Conservation (phyloP, 2,797 vertebrate genomes). For the Discoglossus pictus region DNA sequence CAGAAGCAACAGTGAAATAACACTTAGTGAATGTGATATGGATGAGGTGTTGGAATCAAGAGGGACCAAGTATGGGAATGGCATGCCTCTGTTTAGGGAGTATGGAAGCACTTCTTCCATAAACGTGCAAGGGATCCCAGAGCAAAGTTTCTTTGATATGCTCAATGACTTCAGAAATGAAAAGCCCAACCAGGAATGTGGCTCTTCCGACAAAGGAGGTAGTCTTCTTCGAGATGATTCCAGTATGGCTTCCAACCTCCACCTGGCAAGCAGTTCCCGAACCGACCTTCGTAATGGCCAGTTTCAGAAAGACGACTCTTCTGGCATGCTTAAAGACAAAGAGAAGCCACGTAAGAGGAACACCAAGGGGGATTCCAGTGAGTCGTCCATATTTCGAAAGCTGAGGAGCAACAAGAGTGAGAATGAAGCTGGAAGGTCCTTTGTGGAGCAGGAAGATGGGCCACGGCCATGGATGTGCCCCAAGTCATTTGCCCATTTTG, state of each 20-base stretch:
- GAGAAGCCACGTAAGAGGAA: slow-evolving; percentile 76
- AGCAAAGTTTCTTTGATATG: slow-evolving; percentile 91
- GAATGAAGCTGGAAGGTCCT: slow-evolving; percentile 61
- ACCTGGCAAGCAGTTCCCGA: slow-evolving; percentile 42
- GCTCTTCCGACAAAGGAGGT: slow-evolving; percentile 59
- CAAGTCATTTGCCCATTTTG: slow-evolving; percentile 87
- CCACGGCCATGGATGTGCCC: slow-evolving; percentile 80
- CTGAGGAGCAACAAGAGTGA: slow-evolving; percentile 76
- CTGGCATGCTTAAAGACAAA: slow-evolving; percentile 60
- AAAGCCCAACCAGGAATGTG: slow-evolving; percentile 70
- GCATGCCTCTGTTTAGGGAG: slow-evolving; percentile 79
- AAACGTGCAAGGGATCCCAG: slow-evolving; percentile 84
- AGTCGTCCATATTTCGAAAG: slow-evolving; percentile 86
- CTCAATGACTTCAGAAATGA: slow-evolving; percentile 84
- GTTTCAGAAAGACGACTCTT: slow-evolving; percentile 45
- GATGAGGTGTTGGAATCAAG: slow-evolving; percentile 54
- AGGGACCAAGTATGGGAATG: slow-evolving; percentile 35
- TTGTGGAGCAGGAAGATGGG: slow-evolving; percentile 65
- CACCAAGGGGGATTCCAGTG: slow-evolving; percentile 53
- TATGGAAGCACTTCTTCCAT: slow-evolving; percentile 96
- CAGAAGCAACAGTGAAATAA: slow-evolving; percentile 91
- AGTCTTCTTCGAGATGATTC: slow-evolving; percentile 68
- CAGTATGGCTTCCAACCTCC: slow-evolving; percentile 30
- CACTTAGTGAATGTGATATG: slow-evolving; percentile 86
- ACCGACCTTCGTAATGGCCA: slow-evolving; percentile 49